phyloP scores from a whole-genome alignment of 2,888 invertebrate species.

The Hypomecis punctinalis region DNA sequence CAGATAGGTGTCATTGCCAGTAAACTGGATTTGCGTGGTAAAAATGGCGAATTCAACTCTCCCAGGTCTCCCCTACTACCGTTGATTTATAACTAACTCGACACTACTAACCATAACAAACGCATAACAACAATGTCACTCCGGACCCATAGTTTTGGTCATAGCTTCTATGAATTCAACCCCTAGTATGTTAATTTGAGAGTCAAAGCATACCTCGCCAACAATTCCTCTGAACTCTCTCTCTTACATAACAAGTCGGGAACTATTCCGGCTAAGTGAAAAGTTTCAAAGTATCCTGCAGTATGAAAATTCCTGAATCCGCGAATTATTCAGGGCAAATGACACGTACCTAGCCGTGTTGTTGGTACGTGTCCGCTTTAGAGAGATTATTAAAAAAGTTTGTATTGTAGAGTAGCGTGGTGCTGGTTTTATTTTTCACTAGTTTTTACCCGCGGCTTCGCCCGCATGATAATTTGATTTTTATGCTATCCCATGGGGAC shows the following conservation, averaged over 20 bases:
- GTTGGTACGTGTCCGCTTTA: neutral
- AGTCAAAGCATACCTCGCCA: slow-evolving; percentile 33
- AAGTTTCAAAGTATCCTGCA: slow-evolving; percentile 51
- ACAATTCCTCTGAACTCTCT: slow-evolving; percentile 51
- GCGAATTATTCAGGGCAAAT: slow-evolving; percentile 35
- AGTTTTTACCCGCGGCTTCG: too few relatives aligned
- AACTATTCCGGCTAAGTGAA: slow-evolving; percentile 55
- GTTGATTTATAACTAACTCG: too few relatives aligned
- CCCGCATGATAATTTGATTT: too few relatives aligned
- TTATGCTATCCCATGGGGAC: too few relatives aligned
- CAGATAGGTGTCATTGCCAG: too few relatives aligned
- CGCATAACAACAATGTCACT: too few relatives aligned
- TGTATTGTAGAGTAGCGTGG: too few relatives aligned
- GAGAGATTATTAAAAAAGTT: slow-evolving; percentile 1
- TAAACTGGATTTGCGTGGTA: too few relatives aligned
- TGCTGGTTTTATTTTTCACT: too few relatives aligned
- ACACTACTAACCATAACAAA: too few relatives aligned
- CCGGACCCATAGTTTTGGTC: neutral
- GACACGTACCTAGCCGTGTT: slow-evolving; percentile 26
- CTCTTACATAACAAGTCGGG: slow-evolving; percentile 47
- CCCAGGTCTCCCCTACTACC: too few relatives aligned
- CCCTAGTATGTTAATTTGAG: slow-evolving; percentile 17
- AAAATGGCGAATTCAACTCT: too few relatives aligned
- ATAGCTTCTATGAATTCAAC: slow-evolving; percentile 15
- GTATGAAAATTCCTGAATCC: slow-evolving; percentile 41